Percentiles rank a stretch among this genome's conserved stretches.
Evolutionary conservation across 2,888 invertebrate species (phyloP).

Genomic region (Harpalus rubripes): DNA sequence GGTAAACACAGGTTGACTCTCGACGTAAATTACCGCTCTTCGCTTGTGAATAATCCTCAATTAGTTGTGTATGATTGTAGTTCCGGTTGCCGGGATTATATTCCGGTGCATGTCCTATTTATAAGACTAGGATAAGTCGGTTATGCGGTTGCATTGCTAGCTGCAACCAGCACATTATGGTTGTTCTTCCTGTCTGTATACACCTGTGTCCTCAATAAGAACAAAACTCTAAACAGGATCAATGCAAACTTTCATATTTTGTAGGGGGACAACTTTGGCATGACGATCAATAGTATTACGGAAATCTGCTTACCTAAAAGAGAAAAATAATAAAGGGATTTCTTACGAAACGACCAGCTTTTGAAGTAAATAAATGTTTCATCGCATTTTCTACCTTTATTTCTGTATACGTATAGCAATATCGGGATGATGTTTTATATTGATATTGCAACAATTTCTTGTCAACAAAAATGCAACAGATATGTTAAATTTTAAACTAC

Average conservation of each 20-base stretch:
- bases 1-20: conserved; percentile 23
- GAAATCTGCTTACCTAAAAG: conserved; percentile 11
- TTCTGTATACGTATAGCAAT: background rate
- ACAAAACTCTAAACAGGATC: conserved; percentile 61
- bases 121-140: conserved; percentile 29
- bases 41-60: conserved; percentile 45
- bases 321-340: background rate
- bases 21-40: conserved; percentile 14
- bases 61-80: conserved; percentile 49
- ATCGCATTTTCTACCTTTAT: background rate
- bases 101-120: conserved; percentile 43
- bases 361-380: background rate
- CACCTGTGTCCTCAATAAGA: conserved; percentile 23
- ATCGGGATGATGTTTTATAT: too few relatives aligned
- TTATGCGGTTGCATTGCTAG: conserved; percentile 38
- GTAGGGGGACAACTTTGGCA: conserved; percentile 9
- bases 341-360: background rate
- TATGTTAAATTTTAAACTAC: too few relatives aligned
- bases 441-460: too few relatives aligned
- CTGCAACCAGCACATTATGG: background rate
- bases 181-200: background rate
- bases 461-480: too few relatives aligned
- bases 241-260: conserved; percentile 64
- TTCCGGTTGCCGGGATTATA: conserved; percentile 24
- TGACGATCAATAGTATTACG: conserved; percentile 39